Percentiles rank a stretch among this genome's conserved stretches.
Evolutionary conservation across 2,113 vertebrate species (phyloP).

Genomic region (Megaceryle maxima): DNA sequence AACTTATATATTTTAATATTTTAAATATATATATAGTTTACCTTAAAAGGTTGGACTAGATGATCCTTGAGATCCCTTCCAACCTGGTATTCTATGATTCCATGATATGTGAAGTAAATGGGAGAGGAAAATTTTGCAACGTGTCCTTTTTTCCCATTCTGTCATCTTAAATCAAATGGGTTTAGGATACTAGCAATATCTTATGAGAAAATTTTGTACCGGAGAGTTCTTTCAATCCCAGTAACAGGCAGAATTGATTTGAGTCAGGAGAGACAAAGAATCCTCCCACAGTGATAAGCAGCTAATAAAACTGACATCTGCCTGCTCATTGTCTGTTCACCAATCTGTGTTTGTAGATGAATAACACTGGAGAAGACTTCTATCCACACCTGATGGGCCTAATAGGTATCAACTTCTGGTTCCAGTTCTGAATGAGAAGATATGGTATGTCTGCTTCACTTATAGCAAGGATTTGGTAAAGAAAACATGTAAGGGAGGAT

Average conservation of each 20-base stretch:
- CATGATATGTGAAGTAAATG: not conserved
- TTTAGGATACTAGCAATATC: not conserved
- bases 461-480: not conserved
- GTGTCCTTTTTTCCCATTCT: not conserved
- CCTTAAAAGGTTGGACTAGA: too few relatives aligned
- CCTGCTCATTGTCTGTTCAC: not conserved
- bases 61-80: too few relatives aligned
- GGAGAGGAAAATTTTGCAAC: not conserved
- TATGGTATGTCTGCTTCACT: not conserved
- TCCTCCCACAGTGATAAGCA: not conserved
- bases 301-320: not conserved
- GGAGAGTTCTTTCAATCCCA: not conserved
- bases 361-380: not conserved
- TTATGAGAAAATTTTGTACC: not conserved
- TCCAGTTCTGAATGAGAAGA: not conserved
- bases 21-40: too few relatives aligned
- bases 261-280: not conserved
- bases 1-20: too few relatives aligned
- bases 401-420: not conserved
- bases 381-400: not conserved
- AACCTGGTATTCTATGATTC: too few relatives aligned
- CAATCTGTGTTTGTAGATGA: not conserved
- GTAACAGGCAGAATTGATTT: not conserved
- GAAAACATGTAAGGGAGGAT: not conserved
- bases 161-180: not conserved